Evolutionary conservation across 2,797 vertebrate species (phyloP).

Genomic region (Hypotaenidia philippensis): DNA sequence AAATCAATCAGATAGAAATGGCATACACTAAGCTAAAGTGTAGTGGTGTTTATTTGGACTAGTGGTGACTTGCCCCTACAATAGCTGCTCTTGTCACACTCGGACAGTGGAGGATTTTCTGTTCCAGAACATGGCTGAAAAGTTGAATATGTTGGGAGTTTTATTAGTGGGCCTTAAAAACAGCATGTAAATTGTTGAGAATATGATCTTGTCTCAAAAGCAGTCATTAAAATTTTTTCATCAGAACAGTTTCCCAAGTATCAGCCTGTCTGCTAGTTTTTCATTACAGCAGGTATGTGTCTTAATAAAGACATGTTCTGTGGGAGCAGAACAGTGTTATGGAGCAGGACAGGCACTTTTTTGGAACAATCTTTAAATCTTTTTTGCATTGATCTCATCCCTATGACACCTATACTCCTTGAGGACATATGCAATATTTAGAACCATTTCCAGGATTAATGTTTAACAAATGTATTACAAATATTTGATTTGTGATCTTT

Average conservation of each 20-base stretch:
- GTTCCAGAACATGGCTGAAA: background rate
- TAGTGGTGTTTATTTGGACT: background rate
- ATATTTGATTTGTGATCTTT: constrained; percentile 16
- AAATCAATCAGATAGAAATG: background rate
- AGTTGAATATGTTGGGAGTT: background rate
- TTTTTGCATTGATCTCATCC: background rate
- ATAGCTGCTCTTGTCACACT: background rate
- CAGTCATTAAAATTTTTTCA: background rate
- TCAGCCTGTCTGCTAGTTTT: background rate
- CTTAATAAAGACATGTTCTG: background rate
- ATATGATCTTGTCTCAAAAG: background rate
- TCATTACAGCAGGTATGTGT: background rate
- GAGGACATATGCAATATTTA: background rate
- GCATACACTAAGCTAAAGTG: no score
- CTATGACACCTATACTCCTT: background rate
- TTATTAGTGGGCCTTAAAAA: background rate
- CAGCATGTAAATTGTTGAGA: background rate
- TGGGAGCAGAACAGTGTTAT: background rate
- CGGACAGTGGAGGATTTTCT: background rate
- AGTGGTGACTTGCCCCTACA: background rate
- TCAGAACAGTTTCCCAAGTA: background rate
- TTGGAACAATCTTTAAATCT: background rate
- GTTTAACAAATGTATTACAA: constrained; percentile 17
- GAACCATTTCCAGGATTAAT: background rate
- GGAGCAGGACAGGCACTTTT: background rate